A percentile compares a stretch with the other conserved stretches of the same genome.
These are phyloP conservation scores for Exocentrus adspersus DNA, from an alignment of 2,888 invertebrate genomes.

Conservation along the genomic window DNA sequence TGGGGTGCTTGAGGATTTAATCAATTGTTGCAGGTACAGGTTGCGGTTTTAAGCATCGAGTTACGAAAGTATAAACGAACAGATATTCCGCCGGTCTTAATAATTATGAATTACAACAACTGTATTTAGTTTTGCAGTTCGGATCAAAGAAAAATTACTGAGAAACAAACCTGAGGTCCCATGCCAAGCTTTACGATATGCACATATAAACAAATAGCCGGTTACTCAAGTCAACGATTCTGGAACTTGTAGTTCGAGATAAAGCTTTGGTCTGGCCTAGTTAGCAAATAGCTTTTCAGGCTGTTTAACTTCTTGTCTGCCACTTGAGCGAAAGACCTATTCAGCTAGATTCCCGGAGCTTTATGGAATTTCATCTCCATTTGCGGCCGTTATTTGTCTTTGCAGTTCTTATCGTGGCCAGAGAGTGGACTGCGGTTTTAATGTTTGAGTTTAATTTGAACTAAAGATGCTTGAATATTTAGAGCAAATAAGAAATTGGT, in stretches of 20 bases:
- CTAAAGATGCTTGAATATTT: too few relatives aligned
- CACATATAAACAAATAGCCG: neutral
- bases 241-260: conserved; percentile 8
- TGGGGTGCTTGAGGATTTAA: neutral
- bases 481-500: too few relatives aligned
- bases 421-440: neutral
- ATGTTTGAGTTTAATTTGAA: neutral
- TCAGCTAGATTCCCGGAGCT: neutral
- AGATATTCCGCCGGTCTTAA: too few relatives aligned
- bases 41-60: too few relatives aligned
- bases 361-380: neutral
- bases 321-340: conserved; percentile 18
- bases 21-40: too few relatives aligned
- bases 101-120: too few relatives aligned
- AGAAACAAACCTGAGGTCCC: too few relatives aligned
- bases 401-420: conserved; percentile 4
- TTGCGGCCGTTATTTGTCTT: conserved; percentile 7
- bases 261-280: conserved; percentile 14
- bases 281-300: conserved; percentile 18
- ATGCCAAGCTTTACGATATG: neutral
- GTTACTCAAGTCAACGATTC: neutral
- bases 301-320: conserved; percentile 23
- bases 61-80: too few relatives aligned
- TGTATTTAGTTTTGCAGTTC: too few relatives aligned
- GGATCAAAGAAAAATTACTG: too few relatives aligned